Evolutionary conservation across 2,113 vertebrate species (phyloP).

Genomic region (Globicephala melas): DNA sequence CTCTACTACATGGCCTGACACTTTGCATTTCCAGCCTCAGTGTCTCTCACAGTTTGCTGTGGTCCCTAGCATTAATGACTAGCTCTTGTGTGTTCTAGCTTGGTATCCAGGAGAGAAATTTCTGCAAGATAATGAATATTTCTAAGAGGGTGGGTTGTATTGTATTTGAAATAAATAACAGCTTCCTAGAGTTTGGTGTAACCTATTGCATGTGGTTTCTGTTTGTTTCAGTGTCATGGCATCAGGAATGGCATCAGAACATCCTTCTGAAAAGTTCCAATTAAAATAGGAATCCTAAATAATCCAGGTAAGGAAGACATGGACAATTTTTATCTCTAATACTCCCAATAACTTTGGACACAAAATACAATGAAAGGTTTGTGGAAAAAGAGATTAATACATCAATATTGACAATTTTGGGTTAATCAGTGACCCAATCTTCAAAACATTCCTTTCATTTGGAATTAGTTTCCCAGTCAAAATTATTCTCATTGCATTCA

Average conservation of each 20-base stretch:
- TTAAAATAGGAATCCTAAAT: constrained; percentile 72
- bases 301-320: constrained; percentile 54
- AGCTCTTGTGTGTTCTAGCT: constrained; percentile 66
- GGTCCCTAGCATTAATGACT: constrained; percentile 40
- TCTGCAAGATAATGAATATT: constrained; percentile 79
- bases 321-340: constrained; percentile 59
- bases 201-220: constrained; percentile 71
- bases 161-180: constrained; percentile 76
- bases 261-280: constrained; percentile 75
- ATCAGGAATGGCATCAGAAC: constrained; percentile 49
- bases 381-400: constrained; percentile 55
- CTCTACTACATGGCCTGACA: not conserved
- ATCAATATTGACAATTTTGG: constrained; percentile 39
- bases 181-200: constrained; percentile 61
- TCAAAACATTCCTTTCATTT: constrained; percentile 54
- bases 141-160: constrained; percentile 74
- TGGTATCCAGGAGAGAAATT: constrained; percentile 72
- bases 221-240: constrained; percentile 61
- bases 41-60: not conserved
- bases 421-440: constrained; percentile 12
- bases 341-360: constrained; percentile 54
- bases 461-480: constrained; percentile 14
- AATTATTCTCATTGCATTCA: not conserved
- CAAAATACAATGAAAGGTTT: constrained; percentile 50
- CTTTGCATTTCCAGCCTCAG: not conserved